These are phyloP conservation scores for Spodoptera littoralis DNA, from an alignment of 2,888 invertebrate genomes.

Conservation along the genomic window DNA sequence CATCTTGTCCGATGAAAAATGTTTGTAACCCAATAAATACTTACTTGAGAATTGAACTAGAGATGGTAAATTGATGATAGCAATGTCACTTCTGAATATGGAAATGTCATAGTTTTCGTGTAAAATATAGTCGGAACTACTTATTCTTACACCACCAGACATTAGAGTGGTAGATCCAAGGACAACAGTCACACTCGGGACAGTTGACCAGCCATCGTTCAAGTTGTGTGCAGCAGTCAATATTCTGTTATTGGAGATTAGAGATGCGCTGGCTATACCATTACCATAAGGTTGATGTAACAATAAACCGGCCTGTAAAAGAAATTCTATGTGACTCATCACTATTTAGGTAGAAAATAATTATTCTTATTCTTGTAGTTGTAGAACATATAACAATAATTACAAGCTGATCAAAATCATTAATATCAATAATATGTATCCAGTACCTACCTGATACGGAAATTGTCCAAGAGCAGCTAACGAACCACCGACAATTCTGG, in stretches of 20 bases:
- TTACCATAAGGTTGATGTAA: constrained; percentile 22
- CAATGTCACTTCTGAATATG: constrained; percentile 68
- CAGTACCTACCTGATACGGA: constrained; percentile 53
- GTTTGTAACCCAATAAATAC: constrained; percentile 18
- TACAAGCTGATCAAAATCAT: too few relatives aligned
- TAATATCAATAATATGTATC: too few relatives aligned
- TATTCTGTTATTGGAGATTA: constrained; percentile 57
- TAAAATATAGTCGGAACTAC: constrained; percentile 57
- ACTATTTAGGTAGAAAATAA: too few relatives aligned
- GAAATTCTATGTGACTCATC: too few relatives aligned
- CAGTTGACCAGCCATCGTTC: constrained; percentile 67
- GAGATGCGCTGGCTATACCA: constrained; percentile 59
- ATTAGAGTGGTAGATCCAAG: constrained; percentile 68
- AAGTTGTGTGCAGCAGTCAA: constrained; percentile 71
- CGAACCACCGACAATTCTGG: constrained; percentile 58
- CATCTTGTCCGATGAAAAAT: too few relatives aligned
- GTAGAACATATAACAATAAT: too few relatives aligned
- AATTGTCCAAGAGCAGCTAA: constrained; percentile 45
- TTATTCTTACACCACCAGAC: constrained; percentile 66
- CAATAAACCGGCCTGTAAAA: constrained; percentile 61
- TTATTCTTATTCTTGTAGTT: too few relatives aligned
- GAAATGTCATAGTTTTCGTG: constrained; percentile 67
- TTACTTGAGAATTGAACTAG: constrained; percentile 56
- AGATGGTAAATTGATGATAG: constrained; percentile 60
- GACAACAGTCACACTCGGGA: constrained; percentile 65